These are phyloP conservation scores for Balanococcus diminutus DNA, from an alignment of 2,888 invertebrate genomes.

Conservation along the genomic window DNA sequence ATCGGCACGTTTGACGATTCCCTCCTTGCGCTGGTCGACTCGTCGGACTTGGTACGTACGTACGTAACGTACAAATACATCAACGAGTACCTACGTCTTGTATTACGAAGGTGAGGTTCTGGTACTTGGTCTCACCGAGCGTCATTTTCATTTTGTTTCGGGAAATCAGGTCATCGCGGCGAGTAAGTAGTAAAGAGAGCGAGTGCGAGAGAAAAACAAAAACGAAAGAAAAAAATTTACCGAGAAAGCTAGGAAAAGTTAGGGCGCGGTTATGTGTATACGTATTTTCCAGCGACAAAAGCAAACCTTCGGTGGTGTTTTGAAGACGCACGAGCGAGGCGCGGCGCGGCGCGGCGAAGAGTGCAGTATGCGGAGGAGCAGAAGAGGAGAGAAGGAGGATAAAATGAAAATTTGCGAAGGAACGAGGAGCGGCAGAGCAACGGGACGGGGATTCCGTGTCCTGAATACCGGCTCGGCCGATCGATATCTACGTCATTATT, in stretches of 20 bases:
- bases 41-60: too few species aligned
- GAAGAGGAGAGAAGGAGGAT: slow-evolving; percentile 42
- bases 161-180: slow-evolving; percentile 36
- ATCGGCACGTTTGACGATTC: too few species aligned
- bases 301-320: slow-evolving; percentile 45
- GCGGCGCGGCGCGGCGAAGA: not conserved
- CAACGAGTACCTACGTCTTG: too few species aligned
- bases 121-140: not conserved
- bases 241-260: slow-evolving; percentile 47
- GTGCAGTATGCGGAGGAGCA: not conserved
- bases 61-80: too few species aligned
- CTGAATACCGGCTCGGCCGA: slow-evolving; percentile 48
- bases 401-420: slow-evolving; percentile 45
- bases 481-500: slow-evolving; percentile 53
- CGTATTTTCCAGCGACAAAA: slow-evolving; percentile 35
- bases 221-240: slow-evolving; percentile 9
- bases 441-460: slow-evolving; percentile 33
- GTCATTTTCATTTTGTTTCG: not conserved
- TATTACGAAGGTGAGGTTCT: too few species aligned
- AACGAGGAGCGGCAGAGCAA: not conserved
- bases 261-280: slow-evolving; percentile 47
- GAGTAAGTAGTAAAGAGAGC: not conserved
- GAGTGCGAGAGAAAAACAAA: slow-evolving; percentile 45
- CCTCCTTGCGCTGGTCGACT: too few species aligned
- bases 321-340: slow-evolving; percentile 8